Evolutionary conservation across 2,113 vertebrate species (phyloP).

Genomic region (Heptranchias perlo): DNA sequence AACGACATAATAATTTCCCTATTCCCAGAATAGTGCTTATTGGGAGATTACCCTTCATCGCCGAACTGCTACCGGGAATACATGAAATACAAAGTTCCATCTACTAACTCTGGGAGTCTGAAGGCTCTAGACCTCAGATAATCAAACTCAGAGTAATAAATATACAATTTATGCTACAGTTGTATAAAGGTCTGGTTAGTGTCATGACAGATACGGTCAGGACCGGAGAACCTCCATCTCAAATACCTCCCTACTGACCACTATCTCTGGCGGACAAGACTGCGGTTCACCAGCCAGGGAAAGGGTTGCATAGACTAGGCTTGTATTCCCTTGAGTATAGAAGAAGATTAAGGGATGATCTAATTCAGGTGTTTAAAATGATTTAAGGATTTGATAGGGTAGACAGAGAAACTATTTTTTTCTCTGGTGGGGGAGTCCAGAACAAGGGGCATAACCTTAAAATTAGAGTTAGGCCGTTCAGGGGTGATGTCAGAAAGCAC

Average conservation of each 20-base stretch:
- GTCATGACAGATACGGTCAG: background rate
- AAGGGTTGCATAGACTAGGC: background rate
- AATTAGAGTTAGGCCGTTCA: no score
- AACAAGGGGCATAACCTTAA: no score
- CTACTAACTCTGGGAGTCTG: background rate
- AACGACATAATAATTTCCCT: background rate
- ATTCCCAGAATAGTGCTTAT: no score
- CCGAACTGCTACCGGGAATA: background rate
- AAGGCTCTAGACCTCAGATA: background rate
- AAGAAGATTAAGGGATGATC: background rate
- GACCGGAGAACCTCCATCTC: background rate
- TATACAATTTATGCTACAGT: background rate
- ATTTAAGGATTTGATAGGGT: no score
- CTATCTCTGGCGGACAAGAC: background rate
- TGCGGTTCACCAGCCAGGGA: background rate
- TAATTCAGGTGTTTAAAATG: background rate
- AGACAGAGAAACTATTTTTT: no score
- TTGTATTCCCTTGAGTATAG: background rate
- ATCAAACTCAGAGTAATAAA: background rate
- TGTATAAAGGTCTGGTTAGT: background rate
- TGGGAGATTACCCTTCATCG: background rate
- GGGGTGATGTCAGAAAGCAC: no score
- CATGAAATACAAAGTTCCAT: background rate
- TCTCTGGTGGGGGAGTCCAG: no score
- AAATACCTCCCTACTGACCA: no score